phyloP scores from a whole-genome alignment of 2,888 invertebrate genomes.

The Scotopteryx bipunctaria region DNA sequence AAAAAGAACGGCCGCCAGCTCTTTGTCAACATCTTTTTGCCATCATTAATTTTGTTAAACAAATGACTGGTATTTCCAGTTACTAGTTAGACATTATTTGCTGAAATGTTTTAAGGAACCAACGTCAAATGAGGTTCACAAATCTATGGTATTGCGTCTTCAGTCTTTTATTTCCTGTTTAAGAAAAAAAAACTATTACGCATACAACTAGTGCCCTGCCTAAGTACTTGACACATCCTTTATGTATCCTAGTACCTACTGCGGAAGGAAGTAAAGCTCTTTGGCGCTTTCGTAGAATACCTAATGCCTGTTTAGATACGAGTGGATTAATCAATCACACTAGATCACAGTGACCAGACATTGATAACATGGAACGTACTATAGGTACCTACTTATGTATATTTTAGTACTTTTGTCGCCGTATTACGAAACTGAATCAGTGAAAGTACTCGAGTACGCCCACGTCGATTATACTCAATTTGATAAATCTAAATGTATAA shows the following conservation, averaged over 20 bases:
- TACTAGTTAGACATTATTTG: conserved; percentile 24
- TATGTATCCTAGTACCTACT: conserved; percentile 21
- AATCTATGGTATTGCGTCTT: too few species aligned
- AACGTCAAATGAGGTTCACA: too few species aligned
- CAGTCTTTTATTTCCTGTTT: not conserved
- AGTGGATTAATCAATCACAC: conserved; percentile 27
- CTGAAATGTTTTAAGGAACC: not conserved
- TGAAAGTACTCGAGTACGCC: conserved; percentile 52
- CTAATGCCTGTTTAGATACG: conserved; percentile 40
- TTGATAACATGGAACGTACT: too few species aligned
- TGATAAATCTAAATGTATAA: conserved; percentile 50
- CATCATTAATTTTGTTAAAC: conserved; percentile 28
- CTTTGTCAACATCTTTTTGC: conserved; percentile 24
- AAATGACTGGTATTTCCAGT: conserved; percentile 25
- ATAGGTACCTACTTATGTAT: too few species aligned
- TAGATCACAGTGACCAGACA: too few species aligned
- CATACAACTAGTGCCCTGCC: conserved; percentile 11
- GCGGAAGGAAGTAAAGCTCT: conserved; percentile 50
- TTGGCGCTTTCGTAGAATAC: conserved; percentile 40
- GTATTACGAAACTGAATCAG: conserved; percentile 41
- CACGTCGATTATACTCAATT: conserved; percentile 45
- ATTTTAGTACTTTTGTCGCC: conserved; percentile 6
- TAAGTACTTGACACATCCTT: conserved; percentile 16
- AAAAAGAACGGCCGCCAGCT: conserved; percentile 24
- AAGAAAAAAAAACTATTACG: conserved; percentile 10